Percentiles rank a stretch among this genome's conserved stretches.
Evolutionary conservation across 92 coral and sea anemone genomes (phyloP).

Genomic region (Epizoanthus ramosus): DNA sequence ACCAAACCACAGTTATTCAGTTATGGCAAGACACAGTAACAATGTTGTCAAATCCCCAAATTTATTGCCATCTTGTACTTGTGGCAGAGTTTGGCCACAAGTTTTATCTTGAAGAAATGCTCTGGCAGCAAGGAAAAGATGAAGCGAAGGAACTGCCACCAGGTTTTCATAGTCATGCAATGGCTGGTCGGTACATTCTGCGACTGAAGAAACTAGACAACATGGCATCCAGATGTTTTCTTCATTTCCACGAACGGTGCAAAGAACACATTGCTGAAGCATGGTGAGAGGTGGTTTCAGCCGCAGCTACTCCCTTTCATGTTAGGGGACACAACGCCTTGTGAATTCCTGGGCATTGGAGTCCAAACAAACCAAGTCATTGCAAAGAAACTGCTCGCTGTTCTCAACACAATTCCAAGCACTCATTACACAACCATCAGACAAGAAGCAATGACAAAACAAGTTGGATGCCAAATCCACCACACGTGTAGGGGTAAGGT

Average conservation of each 20-base stretch:
- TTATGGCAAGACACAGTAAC: slow-evolving; percentile 21
- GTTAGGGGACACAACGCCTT: too few species aligned
- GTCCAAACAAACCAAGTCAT: slow-evolving; percentile 32
- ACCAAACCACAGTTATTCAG: slow-evolving; percentile 19
- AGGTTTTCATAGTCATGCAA: neutral
- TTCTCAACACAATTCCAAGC: slow-evolving; percentile 13
- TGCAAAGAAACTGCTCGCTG: slow-evolving; percentile 7
- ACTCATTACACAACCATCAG: neutral
- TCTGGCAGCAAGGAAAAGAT: neutral
- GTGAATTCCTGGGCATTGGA: neutral
- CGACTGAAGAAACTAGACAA: neutral
- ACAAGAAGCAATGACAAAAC: neutral
- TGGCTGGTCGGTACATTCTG: neutral
- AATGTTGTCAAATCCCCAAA: too few species aligned
- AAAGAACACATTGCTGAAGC: too few species aligned
- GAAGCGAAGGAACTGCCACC: neutral
- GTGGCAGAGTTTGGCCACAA: slow-evolving; percentile 24
- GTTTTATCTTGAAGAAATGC: neutral
- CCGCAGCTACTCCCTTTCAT: too few species aligned
- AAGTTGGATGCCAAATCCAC: neutral
- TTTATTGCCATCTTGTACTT: slow-evolving; percentile 19
- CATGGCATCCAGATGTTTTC: neutral
- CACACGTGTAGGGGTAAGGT: slow-evolving; percentile 1
- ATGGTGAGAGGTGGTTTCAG: too few species aligned
- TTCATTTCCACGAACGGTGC: neutral